A percentile compares a stretch with the other conserved stretches of the same genome.
phyloP scores from a whole-genome alignment of 1,140 invertebrate species.

The Potamilus streckersoni region DNA sequence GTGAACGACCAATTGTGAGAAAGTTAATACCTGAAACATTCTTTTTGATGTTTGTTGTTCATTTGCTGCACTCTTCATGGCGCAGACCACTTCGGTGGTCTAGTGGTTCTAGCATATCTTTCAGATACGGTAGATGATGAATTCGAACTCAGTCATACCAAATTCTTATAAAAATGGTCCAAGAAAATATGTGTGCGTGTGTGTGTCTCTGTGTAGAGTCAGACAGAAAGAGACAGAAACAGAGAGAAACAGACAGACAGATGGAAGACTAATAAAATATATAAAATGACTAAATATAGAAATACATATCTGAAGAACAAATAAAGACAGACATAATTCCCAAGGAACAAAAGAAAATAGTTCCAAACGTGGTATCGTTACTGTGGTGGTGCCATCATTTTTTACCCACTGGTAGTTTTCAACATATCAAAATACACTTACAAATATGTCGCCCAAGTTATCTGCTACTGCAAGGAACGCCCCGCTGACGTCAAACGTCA shows the following conservation, averaged over 20 bases:
- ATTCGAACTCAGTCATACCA: too few species aligned
- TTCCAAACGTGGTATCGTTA: background rate
- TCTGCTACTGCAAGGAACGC: conserved; percentile 17
- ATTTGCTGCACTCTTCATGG: too few species aligned
- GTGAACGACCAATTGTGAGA: too few species aligned
- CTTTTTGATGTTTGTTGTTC: too few species aligned
- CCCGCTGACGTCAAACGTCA: conserved; percentile 15
- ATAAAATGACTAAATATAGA: background rate
- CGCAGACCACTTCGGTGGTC: too few species aligned
- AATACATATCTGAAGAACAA: background rate
- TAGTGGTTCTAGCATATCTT: too few species aligned
- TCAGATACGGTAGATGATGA: too few species aligned
- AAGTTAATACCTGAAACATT: too few species aligned
- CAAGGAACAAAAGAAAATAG: background rate
- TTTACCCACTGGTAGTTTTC: background rate
- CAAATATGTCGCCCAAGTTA: conserved; percentile 19
- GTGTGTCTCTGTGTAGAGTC: too few species aligned
- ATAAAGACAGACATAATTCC: background rate
- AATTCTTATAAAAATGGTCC: too few species aligned
- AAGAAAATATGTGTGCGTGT: too few species aligned
- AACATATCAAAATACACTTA: background rate
- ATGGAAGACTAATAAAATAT: background rate
- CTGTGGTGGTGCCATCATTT: background rate
- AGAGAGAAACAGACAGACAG: background rate
- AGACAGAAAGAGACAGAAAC: too few species aligned